Base-by-base conservation (phyloP, 2,797 vertebrate genomes). In the Enteromius treurensis region DNA sequence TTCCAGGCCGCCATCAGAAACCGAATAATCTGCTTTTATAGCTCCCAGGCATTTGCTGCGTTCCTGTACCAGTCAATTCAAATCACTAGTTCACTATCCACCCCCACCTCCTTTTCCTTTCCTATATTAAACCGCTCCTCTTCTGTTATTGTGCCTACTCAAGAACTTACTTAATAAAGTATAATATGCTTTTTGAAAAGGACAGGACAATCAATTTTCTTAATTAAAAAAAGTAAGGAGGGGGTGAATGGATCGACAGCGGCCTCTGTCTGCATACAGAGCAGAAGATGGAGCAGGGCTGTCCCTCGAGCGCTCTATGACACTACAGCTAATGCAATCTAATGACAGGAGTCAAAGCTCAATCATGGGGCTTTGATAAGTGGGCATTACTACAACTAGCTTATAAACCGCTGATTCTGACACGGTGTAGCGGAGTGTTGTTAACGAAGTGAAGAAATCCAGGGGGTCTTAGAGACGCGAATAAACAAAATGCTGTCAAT, bases 151-250 rank as follows among this genome's bases (percentile, higher is more conserved):
- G 80, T 83, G 86, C 67, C 80, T 65, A 71, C 76, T 85, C 45
- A 80, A 87, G 82, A 84, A 86, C 75, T 73, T 64, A 64, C 70
- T 77, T 87, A 84, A 89, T 90, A 86, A 86, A 86, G 77, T 86
- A 84, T 85, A 87, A 87, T 84, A 81, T 81, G 82, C 68, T 83
- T 86, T 86, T 76, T 88, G 53, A 85, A 84, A 80, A 81, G 55
- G 80, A 86, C 53, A 65, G 71, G 75, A 79, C 79, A 86, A 87
- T 83, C 74, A 64, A 86, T 85, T 85, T 83, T 76, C 83, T 87
- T 88, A 85, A 86, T 87, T 82, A 82, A 88, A 82, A 81, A 81
- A 78, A 53, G 67, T 64, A 62, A 49, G 51, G 42, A 64, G 29
- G 13, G 64, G 21, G 40, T 70, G 74, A 42, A 62, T 82, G 45